phyloP scores from a whole-genome alignment of 2,113 vertebrate species.

The Pseudopipra pipra region DNA sequence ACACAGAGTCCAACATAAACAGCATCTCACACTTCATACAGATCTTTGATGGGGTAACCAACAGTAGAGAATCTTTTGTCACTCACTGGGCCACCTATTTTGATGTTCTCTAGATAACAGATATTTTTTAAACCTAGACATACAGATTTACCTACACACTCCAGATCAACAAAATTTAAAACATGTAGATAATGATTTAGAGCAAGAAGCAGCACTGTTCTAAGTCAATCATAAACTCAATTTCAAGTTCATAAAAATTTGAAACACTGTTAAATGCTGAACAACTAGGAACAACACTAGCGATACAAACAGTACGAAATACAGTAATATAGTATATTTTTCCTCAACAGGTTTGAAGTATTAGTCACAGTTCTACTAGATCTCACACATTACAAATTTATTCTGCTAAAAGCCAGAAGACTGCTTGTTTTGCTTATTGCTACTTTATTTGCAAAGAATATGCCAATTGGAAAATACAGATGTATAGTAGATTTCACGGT shows the following conservation, averaged over 20 bases:
- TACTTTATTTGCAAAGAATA: neutral
- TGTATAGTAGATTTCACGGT: neutral
- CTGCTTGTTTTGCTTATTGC: neutral
- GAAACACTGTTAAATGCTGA: neutral
- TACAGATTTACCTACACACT: neutral
- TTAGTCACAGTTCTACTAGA: neutral
- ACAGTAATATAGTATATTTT: neutral
- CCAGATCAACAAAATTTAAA: neutral
- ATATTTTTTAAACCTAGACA: neutral
- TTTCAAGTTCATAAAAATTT: neutral
- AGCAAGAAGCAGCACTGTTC: neutral
- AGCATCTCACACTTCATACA: neutral
- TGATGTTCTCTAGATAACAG: neutral
- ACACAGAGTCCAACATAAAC: neutral
- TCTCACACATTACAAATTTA: neutral
- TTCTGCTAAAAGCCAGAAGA: neutral
- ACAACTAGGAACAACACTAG: neutral
- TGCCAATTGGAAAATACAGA: neutral
- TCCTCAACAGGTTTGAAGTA: neutral
- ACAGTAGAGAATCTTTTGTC: neutral
- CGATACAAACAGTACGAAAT: neutral
- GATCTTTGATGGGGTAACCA: neutral
- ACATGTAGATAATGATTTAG: neutral
- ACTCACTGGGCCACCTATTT: neutral
- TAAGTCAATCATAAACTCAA: neutral